Base-by-base conservation (phyloP, 2,797 vertebrate genomes). In the Syngnathus acus region DNA sequence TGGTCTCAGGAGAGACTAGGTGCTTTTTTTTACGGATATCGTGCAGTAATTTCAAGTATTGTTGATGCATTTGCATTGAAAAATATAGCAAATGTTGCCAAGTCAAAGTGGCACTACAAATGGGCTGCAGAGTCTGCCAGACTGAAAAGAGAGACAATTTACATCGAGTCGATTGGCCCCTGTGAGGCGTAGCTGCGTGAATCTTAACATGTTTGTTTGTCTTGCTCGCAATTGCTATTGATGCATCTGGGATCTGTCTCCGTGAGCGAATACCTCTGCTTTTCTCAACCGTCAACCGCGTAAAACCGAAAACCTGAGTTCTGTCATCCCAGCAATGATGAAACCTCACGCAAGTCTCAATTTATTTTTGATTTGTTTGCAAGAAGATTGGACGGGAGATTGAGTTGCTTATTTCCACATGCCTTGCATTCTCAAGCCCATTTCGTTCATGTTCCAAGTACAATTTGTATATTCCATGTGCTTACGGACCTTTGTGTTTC, bases 141-240 rank as follows among this genome's bases (percentile, higher is more conserved):
- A 10, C 59, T 21, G 19, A 43, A 23, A 62, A 61, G 13, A 40
- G 17, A 45, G 60, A 10, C 5, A 6, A 62, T 62, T 62, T 62
- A 14, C 40, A 62, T 16, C 0, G n/a, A 8, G 60, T 62, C 45
- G 21, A 45, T 45, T 62, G 60, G 60, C n/a, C 60, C 42, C 60
- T 1, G 60, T 43, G 60, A 43, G 60, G 60, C n/a, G 6, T 6
- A 42, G 59, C 21, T 61, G 59, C 17, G 13, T 42, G 59, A 61
- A 45, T 62, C 60, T 9, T 43, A 62, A 62, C 60, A 45, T 6
- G 60, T 45, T 62, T 45, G 21, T 62, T 62, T 43, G 60, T 39
- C 26, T 62, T 62, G 60, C 13, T 3, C 21, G 9, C 60, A 45
- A 14, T 43, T 62, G 21, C 40, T 45, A 26, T 43, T 45, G 42